Evolutionary conservation across 2,797 vertebrate species (phyloP).

Genomic region (Margarornis squamiger): DNA sequence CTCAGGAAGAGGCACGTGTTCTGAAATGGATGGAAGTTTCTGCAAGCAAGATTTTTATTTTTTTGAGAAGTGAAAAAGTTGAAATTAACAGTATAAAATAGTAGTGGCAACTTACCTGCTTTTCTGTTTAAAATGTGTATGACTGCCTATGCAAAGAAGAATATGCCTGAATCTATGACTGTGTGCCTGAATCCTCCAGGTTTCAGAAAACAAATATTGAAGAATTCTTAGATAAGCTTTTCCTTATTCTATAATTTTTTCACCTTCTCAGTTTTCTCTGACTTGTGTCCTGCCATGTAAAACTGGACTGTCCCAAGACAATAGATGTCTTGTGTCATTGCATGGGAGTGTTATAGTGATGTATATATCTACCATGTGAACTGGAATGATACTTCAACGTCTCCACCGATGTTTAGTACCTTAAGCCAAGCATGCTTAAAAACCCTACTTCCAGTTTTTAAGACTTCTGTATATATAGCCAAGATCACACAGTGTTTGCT

Average conservation of each 20-base stretch:
- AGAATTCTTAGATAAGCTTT: neutral
- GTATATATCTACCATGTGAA: rapidly evolving
- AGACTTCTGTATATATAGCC: neutral
- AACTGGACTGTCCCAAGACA: neutral
- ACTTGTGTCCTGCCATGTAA: neutral
- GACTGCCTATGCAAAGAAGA: neutral
- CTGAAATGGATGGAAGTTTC: neutral
- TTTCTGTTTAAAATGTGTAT: neutral
- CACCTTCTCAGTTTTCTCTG: neutral
- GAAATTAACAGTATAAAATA: neutral
- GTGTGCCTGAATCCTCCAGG: neutral
- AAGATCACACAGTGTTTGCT: neutral
- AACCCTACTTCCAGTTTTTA: neutral
- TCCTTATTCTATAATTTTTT: neutral
- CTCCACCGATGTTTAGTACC: neutral
- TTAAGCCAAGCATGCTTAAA: neutral
- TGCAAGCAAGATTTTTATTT: neutral
- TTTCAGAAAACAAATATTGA: neutral
- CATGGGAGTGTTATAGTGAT: neutral
- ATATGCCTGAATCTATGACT: neutral
- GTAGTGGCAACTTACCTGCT: neutral
- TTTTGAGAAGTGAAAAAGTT: neutral
- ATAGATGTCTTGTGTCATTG: neutral
- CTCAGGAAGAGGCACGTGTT: neutral
- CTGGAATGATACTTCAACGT: neutral